A percentile compares a stretch with the other conserved stretches of the same genome.
phyloP scores from a whole-genome alignment of 2,113 vertebrate species.

The Lepisosteus osseus region DNA sequence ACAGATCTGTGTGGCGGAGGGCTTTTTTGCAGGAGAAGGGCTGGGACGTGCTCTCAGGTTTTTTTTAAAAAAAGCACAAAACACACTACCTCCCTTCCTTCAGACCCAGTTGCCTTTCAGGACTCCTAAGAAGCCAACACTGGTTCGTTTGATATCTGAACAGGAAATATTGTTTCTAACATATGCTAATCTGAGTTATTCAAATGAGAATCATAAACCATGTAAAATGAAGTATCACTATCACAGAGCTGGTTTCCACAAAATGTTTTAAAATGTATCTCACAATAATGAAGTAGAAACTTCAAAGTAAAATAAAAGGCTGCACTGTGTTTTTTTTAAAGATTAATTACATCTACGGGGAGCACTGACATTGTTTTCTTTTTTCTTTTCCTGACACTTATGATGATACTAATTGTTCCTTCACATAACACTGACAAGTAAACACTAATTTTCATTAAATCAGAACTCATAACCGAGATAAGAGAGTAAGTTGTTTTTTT shows the following conservation, averaged over 20 bases:
- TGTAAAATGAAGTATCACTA: conserved; percentile 25
- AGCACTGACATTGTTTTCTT: neutral
- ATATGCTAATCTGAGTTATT: conserved; percentile 11
- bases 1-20: too few relatives aligned
- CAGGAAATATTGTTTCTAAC: too few relatives aligned
- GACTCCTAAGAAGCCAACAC: too few relatives aligned
- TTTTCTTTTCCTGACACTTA: neutral
- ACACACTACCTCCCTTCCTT: too few relatives aligned
- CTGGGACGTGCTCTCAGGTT: too few relatives aligned
- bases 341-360: conserved; percentile 5
- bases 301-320: conserved; percentile 7
- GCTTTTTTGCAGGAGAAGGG: too few relatives aligned
- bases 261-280: conserved; percentile 13
- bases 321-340: neutral
- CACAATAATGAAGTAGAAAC: conserved; percentile 6
- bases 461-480: neutral
- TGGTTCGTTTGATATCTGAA: too few relatives aligned
- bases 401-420: neutral
- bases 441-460: neutral
- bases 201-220: conserved; percentile 26
- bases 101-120: too few relatives aligned
- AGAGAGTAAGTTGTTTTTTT: neutral
- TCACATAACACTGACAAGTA: neutral
- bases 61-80: too few relatives aligned
- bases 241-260: conserved; percentile 21